Evolutionary conservation across 92 coral and sea anemone genomes (phyloP), one percentile per base, ranked within the genome.

Genomic region (Palythoa grandiflora): DNA sequence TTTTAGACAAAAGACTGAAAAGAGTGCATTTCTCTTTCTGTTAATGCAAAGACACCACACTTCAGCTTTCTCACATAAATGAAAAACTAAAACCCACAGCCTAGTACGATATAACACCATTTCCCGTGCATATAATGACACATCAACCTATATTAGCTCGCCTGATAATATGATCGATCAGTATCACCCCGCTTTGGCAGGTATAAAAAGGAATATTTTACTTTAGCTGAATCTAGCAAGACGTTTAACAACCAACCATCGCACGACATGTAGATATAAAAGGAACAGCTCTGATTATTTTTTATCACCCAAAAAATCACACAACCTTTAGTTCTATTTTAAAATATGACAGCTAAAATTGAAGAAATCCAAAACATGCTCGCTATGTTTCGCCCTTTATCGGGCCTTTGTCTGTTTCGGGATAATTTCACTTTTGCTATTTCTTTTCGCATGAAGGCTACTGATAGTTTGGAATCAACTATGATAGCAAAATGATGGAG

Each of bases 71-170:
- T 10, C 79, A 50, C 79, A 48, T 74, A 17, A 9, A 63, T 9
- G 7, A 21, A 17, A n/a, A 21, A 19, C 17, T 7, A 19, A 75
- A 75, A 13, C 37, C 60, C 60, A 20, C 16, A 75, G 79, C 6
- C 60, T 75, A 15, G 48, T 17, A 75, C 36, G 60, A 75, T 48
- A 40, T 50, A 75, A 36, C 35, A 19, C 14, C 11, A 20, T 48
- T 75, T 75, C 60, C 79, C 61, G 79, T 75, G 17, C n/a, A 35
- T 16, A 63, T 16, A 63, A 63, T 63, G 70, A 21, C 70, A 63
- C n/a, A 63, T 63, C 70, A 17, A n/a, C 36, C 70, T 47, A 47
- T 75, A 75, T 75, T 50, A n/a, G 79, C 53, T 53, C 79, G 20
- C 35, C 35, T 53, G 61, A 35, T 13, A 1, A 38, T 36, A 5